Evolutionary conservation across 2,113 vertebrate genomes (phyloP), one percentile per base, ranked within the genome.

Genomic region (Hirundichthys speculiger): DNA sequence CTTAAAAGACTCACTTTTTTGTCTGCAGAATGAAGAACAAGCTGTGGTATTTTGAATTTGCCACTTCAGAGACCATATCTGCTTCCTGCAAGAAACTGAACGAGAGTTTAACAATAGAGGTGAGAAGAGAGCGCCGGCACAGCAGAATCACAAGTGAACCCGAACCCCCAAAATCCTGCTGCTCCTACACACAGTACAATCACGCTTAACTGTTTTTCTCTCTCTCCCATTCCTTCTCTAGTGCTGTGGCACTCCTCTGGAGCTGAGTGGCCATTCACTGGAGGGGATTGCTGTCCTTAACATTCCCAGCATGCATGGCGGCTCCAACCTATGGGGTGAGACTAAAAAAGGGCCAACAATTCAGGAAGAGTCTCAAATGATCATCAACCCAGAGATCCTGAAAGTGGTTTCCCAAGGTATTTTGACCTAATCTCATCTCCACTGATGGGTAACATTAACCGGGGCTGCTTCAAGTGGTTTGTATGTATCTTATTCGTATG

Each of bases 1-100:
- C 40, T 52, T 72, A 10, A 47, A 57, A 34, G 19, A 40, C 19
- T 14, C 10, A 2, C 3, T 40, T 58, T 51, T 75, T 72, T 48
- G 57, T 69, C 19, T 55, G 66, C 76, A 96, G 96, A 80, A 96
- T 96, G 94, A 98, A 98, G 93, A 98, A 98, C 92, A 98, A 98
- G 75, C 86, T 98, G 13, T 98, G 96, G 95, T 98, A 98, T 87
- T 96, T 98, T n/a, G 96, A 98, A 77, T 96, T 97, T 13, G 96
- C 96, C 69, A 97, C 96, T 15, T 96, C 96, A 7, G 96, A 98
- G 88, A 96, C 96, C 39, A 93, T 98, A 74, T 98, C 95, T 13
- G 94, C 96, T 61, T 96, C 96, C 7, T 98, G 96, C 91, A 98
- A 96, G 83, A 96, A 94, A 82, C 91, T 98, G 19, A 93, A 88